Evolutionary conservation across 1,140 invertebrate genomes (phyloP), one percentile per base, ranked within the genome.

Genomic region (Neodiprion virginianus): DNA sequence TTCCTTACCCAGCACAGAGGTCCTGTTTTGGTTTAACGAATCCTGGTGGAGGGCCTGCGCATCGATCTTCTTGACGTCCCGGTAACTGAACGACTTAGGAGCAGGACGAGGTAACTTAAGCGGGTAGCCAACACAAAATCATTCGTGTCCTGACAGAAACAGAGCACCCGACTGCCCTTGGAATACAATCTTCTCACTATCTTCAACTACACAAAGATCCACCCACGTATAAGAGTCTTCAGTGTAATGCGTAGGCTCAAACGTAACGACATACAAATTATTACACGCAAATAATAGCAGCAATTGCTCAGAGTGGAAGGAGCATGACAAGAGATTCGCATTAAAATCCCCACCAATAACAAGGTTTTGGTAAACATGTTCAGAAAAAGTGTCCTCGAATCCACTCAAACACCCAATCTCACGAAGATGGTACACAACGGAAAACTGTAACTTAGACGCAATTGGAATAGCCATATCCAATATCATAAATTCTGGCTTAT

Each of bases 181-280:
- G 9, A 8, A 14, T 7, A 48, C 61, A 11, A 72, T 50, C 72
- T 66, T 72, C 11, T 72, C 72, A 8, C 21, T 40, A 14, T 48
- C 49, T 1, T 72, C 72, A 14, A 72, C 72, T 7, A 72, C 61
- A n/a, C 72, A 72, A 12, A 72, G 72, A 28, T 72, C 72, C 3
- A 67, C 4, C 72, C 72, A 72, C 8, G 72, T 72, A 7, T 48
- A 28, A 5, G 72, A 72, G 8, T 48, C 23, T 9, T 48, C 12
- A 14, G 49, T 72, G 61, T 66, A 47, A 17, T 72, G 50, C 5
- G 72, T 72, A 14, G 72, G 49, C n/a, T 66, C 12, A 66, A 53
- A 72, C 4, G 72, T 3, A 47, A 72, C 61, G 11, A 72, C 40
- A 40, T 72, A 28, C 7, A 72, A 66, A 66, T 53, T 53, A 53